Conservation (phyloP, 37 sponge, comb jelly and placozoan genomes). For the Lycopodina hypogea region DNA sequence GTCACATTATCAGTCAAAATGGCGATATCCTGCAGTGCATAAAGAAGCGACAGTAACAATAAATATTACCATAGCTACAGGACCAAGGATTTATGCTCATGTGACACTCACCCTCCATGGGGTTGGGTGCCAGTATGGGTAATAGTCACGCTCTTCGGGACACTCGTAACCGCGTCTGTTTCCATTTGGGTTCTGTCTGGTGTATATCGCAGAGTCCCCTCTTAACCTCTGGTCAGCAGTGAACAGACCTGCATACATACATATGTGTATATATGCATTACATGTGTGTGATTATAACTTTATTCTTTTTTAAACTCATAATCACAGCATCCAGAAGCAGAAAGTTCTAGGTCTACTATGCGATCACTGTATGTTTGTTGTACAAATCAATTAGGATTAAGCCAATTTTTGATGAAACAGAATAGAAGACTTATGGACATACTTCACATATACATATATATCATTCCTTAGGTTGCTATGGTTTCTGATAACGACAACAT, state of each 20-base stretch:
- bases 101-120: slow-evolving; percentile 78
- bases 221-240: slow-evolving; percentile 93
- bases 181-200: slow-evolving; percentile 96
- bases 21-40: slow-evolving; percentile 89
- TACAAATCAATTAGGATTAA: too few relatives aligned
- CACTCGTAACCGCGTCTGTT: slow-evolving; percentile 97
- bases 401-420: too few relatives aligned
- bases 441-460: too few relatives aligned
- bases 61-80: background rate
- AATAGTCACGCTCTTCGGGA: slow-evolving; percentile 99
- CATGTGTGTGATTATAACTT: too few relatives aligned
- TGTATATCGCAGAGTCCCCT: slow-evolving; percentile 76
- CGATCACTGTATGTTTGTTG: too few relatives aligned
- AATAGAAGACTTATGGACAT: too few relatives aligned
- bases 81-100: background rate
- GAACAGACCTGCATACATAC: slow-evolving; percentile 68
- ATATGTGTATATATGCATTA: background rate
- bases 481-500: too few relatives aligned
- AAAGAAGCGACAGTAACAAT: background rate
- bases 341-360: too few relatives aligned
- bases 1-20: slow-evolving; percentile 71
- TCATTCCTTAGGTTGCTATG: too few relatives aligned
- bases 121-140: slow-evolving; percentile 99
- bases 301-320: too few relatives aligned
- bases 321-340: too few relatives aligned